A percentile compares a stretch with the other conserved stretches of the same genome.
phyloP scores from a whole-genome alignment of 2,888 invertebrate species.

The Sycophila texana region DNA sequence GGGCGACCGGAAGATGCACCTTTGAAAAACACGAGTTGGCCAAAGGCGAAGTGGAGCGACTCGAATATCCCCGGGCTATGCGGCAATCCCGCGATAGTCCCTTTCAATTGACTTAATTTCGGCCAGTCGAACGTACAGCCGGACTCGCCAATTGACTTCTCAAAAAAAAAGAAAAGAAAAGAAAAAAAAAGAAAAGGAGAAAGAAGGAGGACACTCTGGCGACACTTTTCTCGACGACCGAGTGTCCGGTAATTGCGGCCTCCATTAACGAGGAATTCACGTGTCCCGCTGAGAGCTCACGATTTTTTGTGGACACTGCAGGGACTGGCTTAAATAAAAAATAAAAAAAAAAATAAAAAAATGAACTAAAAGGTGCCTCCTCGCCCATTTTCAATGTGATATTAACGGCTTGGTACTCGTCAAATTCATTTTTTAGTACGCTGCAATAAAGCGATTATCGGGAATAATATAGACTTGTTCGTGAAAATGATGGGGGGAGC shows the following conservation, averaged over 20 bases:
- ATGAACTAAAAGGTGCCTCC: no score
- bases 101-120: constrained; percentile 22
- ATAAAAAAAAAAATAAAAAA: no score
- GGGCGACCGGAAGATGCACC: background rate
- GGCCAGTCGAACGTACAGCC: background rate
- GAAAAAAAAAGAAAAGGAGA: background rate
- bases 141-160: no score
- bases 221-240: background rate
- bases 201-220: background rate
- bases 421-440: no score
- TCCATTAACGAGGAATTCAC: constrained; percentile 15
- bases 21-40: background rate
- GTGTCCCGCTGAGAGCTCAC: background rate
- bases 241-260: constrained; percentile 14
- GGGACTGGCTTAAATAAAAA: no score
- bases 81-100: background rate
- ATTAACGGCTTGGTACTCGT: no score
- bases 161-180: background rate
- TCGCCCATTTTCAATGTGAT: no score
- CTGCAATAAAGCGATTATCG: no score
- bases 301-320: no score
- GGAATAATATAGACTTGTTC: no score
- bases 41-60: background rate
- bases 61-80: background rate
- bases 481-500: no score